Base-by-base conservation (phyloP, 1,140 invertebrate species). In the Bombus ignitus region DNA sequence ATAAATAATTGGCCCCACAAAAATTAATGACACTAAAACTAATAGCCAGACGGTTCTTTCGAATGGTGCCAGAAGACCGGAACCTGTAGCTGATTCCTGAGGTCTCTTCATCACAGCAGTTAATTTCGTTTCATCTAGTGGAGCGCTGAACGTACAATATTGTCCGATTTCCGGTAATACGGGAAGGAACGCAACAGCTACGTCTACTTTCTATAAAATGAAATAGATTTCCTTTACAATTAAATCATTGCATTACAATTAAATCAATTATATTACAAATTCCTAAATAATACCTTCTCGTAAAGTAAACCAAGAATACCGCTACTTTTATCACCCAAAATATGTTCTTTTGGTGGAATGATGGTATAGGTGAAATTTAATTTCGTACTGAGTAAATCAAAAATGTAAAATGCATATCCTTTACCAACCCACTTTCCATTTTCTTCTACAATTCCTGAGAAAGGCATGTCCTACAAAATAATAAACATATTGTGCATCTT, bases 21-120 rank as follows among this genome's bases (percentile, higher is more conserved):
- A 94, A 32, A 98, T 88, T 3, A 98, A 94, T 0, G 97, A 97
- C 2, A 97, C 95, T 5, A 98, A 93, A 87, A 98, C 98, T 25
- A 98, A 92, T 22, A 97, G 93, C 98, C 98, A 98, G 2, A 98
- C 98, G 77, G 96, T 95, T 15, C 94, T 95, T 70, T 97, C 96
- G 90, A 98, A 98, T 0, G 98, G 98, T 18, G 97, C 98, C 39
- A 98, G 92, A 12, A 98, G 95, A 47, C 98, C 98, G 2, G 97
- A 97, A 0, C 98, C 97, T n/a, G 97, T 96, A 0, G 98, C 97
- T 0, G 98, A 98, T 91, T 97, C 97, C 74, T 96, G 95, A 1
- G 98, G 98, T 81, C 98, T 95, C 91, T 96, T 97, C 96, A 98
- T 96, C 91, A 98, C 95, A 89, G 98, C 97, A 6, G 97, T 96